Evolutionary conservation across 2,113 vertebrate species (phyloP).

Genomic region (Dolichallabes microphthalmus): DNA sequence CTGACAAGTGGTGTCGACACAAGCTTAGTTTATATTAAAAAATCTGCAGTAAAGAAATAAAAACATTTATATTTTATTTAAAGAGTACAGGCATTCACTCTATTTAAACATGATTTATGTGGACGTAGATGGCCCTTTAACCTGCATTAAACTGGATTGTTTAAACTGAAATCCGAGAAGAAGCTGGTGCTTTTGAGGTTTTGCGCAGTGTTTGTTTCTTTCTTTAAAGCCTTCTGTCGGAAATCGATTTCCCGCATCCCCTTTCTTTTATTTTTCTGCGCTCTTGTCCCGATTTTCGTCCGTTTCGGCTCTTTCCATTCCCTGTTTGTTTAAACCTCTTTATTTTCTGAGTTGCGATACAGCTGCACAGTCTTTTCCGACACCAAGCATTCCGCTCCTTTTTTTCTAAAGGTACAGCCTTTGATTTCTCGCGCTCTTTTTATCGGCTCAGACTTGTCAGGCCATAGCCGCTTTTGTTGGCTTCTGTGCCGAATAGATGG

Average conservation of each 20-base stretch:
- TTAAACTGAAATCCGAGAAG: not conserved
- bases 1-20: not conserved
- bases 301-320: slow-evolving; percentile 66
- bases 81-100: not conserved
- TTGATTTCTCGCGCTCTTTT: slow-evolving; percentile 76
- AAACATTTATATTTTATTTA: not conserved
- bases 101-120: slow-evolving; percentile 40
- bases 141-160: slow-evolving; percentile 3
- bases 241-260: slow-evolving; percentile 80
- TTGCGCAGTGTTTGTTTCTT: slow-evolving; percentile 59
- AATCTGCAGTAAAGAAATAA: not conserved
- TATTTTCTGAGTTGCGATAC: slow-evolving; percentile 66
- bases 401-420: slow-evolving; percentile 58
- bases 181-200: slow-evolving; percentile 30
- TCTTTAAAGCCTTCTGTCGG: slow-evolving; percentile 50
- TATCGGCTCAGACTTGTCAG: slow-evolving; percentile 78
- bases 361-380: slow-evolving; percentile 77
- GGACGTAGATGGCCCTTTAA: slow-evolving; percentile 31
- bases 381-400: slow-evolving; percentile 74
- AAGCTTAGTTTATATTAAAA: not conserved
- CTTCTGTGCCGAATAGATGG: slow-evolving; percentile 69
- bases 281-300: slow-evolving; percentile 69
- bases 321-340: slow-evolving; percentile 83
- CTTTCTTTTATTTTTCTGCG: slow-evolving; percentile 62
- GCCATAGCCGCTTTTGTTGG: slow-evolving; percentile 74